phyloP scores from a whole-genome alignment of 2,888 invertebrate species.

The Asteroscopus sphinx region DNA sequence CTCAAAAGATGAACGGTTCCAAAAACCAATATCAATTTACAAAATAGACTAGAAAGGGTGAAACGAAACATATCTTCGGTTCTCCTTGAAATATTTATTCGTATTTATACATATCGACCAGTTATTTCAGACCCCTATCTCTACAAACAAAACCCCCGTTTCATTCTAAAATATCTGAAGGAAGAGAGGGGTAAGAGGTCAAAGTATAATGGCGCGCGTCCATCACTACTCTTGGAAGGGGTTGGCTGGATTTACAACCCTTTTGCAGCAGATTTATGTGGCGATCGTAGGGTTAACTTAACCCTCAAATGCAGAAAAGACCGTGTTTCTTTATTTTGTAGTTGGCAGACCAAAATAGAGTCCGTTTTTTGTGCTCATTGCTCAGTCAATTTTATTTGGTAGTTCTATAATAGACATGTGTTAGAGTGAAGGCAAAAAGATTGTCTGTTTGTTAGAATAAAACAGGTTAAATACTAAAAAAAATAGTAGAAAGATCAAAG shows the following conservation, averaged over 20 bases:
- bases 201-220: conserved; percentile 66
- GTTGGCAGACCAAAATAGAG: conserved; percentile 80
- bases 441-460: too few species aligned
- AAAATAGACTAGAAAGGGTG: conserved; percentile 82
- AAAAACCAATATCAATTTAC: conserved; percentile 82
- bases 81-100: conserved; percentile 84
- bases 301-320: conserved; percentile 83
- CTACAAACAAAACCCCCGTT: conserved; percentile 41
- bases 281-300: conserved; percentile 76
- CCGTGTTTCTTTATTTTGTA: conserved; percentile 87
- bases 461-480: too few species aligned
- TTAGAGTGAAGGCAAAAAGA: too few species aligned
- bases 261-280: conserved; percentile 85
- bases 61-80: conserved; percentile 75
- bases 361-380: conserved; percentile 54
- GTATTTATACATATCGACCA: conserved; percentile 76
- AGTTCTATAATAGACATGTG: background rate
- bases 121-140: conserved; percentile 58
- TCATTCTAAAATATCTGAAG: conserved; percentile 18
- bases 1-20: conserved; percentile 68
- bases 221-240: conserved; percentile 79
- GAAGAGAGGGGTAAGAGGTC: conserved; percentile 55
- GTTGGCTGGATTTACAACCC: conserved; percentile 86
- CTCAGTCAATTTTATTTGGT: conserved; percentile 14
- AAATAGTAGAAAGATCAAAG: too few species aligned